A percentile compares a stretch with the other conserved stretches of the same genome.
phyloP scores from a whole-genome alignment of 2,888 invertebrate genomes.

The Ichneumoninae sp. region DNA sequence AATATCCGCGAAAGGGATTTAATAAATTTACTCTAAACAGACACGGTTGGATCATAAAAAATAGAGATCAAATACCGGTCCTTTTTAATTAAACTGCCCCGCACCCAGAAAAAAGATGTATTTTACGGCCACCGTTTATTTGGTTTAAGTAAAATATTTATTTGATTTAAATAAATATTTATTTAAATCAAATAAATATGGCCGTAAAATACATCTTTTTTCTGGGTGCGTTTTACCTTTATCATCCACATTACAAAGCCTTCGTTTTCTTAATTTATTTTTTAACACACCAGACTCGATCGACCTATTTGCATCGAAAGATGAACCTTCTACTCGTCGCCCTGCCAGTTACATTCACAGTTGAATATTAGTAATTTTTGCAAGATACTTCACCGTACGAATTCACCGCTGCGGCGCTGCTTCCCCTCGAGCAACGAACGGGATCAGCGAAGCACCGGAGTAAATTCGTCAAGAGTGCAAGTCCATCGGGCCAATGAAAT shows the following conservation, averaged over 20 bases:
- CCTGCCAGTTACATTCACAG: background rate
- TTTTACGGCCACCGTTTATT: no score
- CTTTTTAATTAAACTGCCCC: background rate
- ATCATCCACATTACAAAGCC: background rate
- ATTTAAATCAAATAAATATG: no score
- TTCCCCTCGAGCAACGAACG: background rate
- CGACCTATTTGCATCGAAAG: background rate
- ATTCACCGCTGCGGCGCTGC: background rate
- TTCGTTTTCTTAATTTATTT: background rate
- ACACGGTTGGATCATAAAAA: background rate
- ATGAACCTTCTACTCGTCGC: background rate
- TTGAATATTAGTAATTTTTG: background rate
- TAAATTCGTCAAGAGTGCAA: constrained; percentile 49
- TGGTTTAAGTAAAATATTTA: no score
- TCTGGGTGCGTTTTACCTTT: background rate
- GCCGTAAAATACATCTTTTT: no score
- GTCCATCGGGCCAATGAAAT: constrained; percentile 54
- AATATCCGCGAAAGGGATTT: no score
- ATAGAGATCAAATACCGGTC: background rate
- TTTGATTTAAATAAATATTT: no score
- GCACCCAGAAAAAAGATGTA: no score
- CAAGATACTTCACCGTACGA: background rate
- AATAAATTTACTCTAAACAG: background rate
- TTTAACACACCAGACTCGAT: background rate
- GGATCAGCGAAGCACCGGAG: background rate